Evolutionary conservation across 2,797 vertebrate species (phyloP), one percentile per base, ranked within the genome.

Genomic region (Typhlichthys subterraneus): DNA sequence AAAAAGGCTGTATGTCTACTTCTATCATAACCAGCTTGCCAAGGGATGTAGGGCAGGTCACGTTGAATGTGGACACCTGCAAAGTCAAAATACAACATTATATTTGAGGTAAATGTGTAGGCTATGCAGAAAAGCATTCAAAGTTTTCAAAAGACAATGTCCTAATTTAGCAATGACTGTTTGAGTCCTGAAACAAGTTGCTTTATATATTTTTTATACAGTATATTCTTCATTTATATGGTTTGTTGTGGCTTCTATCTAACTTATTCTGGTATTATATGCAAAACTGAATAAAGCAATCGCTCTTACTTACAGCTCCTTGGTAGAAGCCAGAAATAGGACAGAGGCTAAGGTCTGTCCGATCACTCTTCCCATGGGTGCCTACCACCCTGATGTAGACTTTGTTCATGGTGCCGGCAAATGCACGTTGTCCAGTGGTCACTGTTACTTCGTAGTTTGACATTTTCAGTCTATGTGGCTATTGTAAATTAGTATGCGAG

Each of bases 1-100:
- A 52, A 8, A 71, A 12, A 3, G 2, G 23, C 2, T 23, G 23
- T 23, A 23, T 23, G 23, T 23, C 23, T 23, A 23, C 19, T 19
- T 89, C 81, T 42, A 90, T 77, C 67, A 73, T 62, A 3, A 80
- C 4, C 53, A 89, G 63, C 0, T 73, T 69, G 62, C 88, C 89
- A 51, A 87, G 58, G 48, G 84, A 77, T 0, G 0, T 4, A 0
- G 67, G 14, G 57, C 73, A 82, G 52, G 11, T 45, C 23, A 89
- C 71, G 0, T 19, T 33, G 12, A 83, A 85, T 2, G 0, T 31
- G 14, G 76, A 55, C 5, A 42, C 69, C 87, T 89, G 58, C 8
- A 47, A 9, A 55, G 13, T 55, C 13, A 19, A 17, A 15, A 12
- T 19, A 9, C 50, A 52, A 10, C 15, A 19, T 3, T 10, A 1